Evolutionary conservation across 1,140 invertebrate genomes (phyloP), one percentile per base, ranked within the genome.

Genomic region (Chironomus tepperi): DNA sequence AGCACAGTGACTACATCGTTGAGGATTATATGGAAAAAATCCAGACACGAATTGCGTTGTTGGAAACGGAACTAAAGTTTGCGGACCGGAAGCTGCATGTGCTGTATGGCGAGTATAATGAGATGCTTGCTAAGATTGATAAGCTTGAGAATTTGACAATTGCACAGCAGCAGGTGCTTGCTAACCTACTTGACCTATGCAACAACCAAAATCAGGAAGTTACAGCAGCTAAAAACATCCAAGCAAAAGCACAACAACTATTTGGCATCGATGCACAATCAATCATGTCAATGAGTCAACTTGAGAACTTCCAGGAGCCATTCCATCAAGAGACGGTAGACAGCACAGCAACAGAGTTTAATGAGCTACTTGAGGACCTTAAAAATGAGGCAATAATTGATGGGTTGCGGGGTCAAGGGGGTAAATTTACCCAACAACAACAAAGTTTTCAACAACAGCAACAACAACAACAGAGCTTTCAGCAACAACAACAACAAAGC

Each of bases 51-150:
- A 86, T 97, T 72, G 93, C 90, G 78, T 89, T 94, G 70, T 86
- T 97, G 12, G 94, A 96, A 82, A 93, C 93, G 0, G 94, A 97
- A 82, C 84, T 97, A 18, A 91, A 93, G 77, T 95, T 94, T 79
- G 94, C 94, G 0, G 97, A 94, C 94, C 86, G 93, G 76, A 93
- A 94, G 1, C 83, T 97, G 74, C 94, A 96, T 80, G 85, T 96
- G 47, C 86, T 97, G 7, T 95, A 93, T 18, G 92, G 93, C 78
- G 95, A 97, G 80, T 97, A 96, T 79, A 91, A 95, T 15, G 93
- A 94, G 80, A 97, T 97, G 90, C 96, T 94, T 94, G 91, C 94
- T 80, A 86, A 93, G 74, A 85, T 97, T 72, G 94, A 97, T 79
- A 94, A 95, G 82, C 83, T 96, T n/a, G 95, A 97, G 81, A 88